phyloP scores from a whole-genome alignment of 2,888 invertebrate genomes.

The Nomada ferruginata region DNA sequence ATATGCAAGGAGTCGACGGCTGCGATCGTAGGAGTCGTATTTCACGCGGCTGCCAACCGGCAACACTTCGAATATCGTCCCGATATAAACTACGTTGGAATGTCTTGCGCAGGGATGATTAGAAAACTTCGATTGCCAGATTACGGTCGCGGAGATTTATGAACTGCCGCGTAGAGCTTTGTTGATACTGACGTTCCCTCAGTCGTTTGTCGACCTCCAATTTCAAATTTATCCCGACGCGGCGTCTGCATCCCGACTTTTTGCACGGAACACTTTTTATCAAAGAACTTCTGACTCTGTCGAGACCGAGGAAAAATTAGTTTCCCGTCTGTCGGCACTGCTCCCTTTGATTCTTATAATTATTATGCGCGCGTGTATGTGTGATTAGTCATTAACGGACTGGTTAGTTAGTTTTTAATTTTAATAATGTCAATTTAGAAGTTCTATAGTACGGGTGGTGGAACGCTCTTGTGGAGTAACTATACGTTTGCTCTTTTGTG shows the following conservation, averaged over 20 bases:
- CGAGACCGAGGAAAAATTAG: too few relatives aligned
- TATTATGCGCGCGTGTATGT: too few relatives aligned
- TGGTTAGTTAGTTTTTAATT: too few relatives aligned
- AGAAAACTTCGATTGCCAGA: slow-evolving; percentile 77
- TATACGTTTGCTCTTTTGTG: neutral
- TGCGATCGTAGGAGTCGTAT: slow-evolving; percentile 63
- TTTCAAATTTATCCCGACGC: slow-evolving; percentile 37
- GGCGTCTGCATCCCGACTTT: slow-evolving; percentile 1
- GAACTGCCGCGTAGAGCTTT: slow-evolving; percentile 51
- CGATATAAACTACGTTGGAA: slow-evolving; percentile 69
- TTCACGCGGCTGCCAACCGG: slow-evolving; percentile 66
- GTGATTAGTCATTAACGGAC: too few relatives aligned
- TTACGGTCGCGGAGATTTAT: slow-evolving; percentile 72
- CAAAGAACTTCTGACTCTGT: too few relatives aligned
- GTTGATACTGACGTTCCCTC: slow-evolving; percentile 59
- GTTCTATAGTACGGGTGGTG: too few relatives aligned
- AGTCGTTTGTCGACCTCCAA: slow-evolving; percentile 15
- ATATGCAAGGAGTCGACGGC: slow-evolving; percentile 50
- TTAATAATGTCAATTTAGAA: too few relatives aligned
- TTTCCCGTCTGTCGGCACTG: too few relatives aligned
- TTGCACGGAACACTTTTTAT: neutral
- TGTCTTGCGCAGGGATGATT: slow-evolving; percentile 68
- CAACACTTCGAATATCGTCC: slow-evolving; percentile 66
- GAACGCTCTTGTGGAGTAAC: neutral
- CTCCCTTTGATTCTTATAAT: too few relatives aligned